Evolutionary conservation across 2,797 vertebrate species (phyloP).

Genomic region (Ceryle rudis): DNA sequence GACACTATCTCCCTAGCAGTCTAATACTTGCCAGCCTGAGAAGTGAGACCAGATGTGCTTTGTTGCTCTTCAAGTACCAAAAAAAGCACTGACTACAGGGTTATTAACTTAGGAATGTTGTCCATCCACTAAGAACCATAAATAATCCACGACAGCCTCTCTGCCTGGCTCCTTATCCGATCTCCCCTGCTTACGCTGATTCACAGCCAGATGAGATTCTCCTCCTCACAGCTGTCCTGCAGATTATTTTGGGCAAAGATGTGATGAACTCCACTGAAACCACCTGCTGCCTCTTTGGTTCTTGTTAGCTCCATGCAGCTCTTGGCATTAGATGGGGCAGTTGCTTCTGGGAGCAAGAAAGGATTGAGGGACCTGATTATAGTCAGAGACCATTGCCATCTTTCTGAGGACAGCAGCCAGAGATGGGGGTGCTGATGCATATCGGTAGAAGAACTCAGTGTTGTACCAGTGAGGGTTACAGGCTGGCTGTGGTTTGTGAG

Average conservation of each 20-base stretch:
- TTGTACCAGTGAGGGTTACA: not conserved
- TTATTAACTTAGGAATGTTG: slow-evolving; percentile 45
- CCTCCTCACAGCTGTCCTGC: slow-evolving; percentile 11
- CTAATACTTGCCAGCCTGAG: slow-evolving; percentile 3
- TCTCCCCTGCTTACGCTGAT: not conserved
- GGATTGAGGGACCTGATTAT: not conserved
- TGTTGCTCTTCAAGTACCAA: slow-evolving; percentile 7
- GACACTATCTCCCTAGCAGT: slow-evolving; percentile 20
- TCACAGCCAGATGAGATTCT: slow-evolving; percentile 20
- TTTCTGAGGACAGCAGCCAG: not conserved
- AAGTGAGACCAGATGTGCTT: slow-evolving; percentile 51
- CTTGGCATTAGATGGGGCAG: not conserved
- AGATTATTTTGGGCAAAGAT: slow-evolving; percentile 26
- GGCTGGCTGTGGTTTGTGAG: not conserved
- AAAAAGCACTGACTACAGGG: not conserved
- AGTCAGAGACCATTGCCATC: not conserved
- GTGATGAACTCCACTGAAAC: slow-evolving; percentile 37
- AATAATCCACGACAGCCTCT: slow-evolving; percentile 27
- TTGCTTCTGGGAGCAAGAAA: not conserved
- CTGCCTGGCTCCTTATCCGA: not conserved
- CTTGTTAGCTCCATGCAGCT: not conserved
- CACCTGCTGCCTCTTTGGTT: slow-evolving; percentile 47
- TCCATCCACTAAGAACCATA: slow-evolving; percentile 39
- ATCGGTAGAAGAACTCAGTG: fast-evolving
- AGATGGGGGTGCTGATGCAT: not conserved